Percentiles rank a stretch among this genome's conserved stretches.
Evolutionary conservation across 2,797 vertebrate genomes (phyloP).

Genomic region (Percopsis omiscomaycus): DNA sequence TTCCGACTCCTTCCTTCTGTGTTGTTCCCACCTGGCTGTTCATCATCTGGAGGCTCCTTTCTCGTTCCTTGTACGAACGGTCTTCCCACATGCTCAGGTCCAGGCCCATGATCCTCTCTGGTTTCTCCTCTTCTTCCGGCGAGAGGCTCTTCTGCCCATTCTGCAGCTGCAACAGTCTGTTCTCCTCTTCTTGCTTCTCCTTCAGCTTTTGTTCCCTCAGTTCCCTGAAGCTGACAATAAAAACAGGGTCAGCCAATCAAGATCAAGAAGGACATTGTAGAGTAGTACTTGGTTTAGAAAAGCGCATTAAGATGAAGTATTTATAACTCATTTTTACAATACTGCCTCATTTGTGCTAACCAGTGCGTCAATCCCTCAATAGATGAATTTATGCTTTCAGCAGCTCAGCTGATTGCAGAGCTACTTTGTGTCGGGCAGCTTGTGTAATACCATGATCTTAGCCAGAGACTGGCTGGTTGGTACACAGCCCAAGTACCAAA

Average conservation of each 20-base stretch:
- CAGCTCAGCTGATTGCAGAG: constrained; percentile 62
- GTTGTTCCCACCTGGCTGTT: constrained; percentile 47
- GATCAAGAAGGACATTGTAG: background rate
- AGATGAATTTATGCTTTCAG: constrained; percentile 31
- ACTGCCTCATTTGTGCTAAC: constrained; percentile 7
- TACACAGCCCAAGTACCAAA: constrained; percentile 47
- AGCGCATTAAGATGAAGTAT: constrained; percentile 1
- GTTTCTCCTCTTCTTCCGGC: constrained; percentile 57
- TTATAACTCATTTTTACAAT: background rate
- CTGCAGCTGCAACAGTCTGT: constrained; percentile 66
- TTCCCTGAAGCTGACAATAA: constrained; percentile 78
- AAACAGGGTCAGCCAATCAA: constrained; percentile 12
- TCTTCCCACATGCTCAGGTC: constrained; percentile 89
- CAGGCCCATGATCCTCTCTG: constrained; percentile 78
- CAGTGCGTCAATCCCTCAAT: constrained; percentile 17
- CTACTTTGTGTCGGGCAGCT: constrained; percentile 59
- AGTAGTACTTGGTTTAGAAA: background rate
- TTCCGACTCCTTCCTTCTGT: constrained; percentile 30
- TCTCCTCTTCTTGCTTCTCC: constrained; percentile 58
- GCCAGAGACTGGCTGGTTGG: constrained; percentile 27
- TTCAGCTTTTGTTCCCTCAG: constrained; percentile 77
- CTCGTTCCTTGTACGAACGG: constrained; percentile 76
- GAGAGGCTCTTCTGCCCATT: constrained; percentile 68
- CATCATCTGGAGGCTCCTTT: constrained; percentile 71
- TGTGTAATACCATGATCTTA: constrained; percentile 51